phyloP scores from a whole-genome alignment of 2,888 invertebrate species.

The Molorchus minor region DNA sequence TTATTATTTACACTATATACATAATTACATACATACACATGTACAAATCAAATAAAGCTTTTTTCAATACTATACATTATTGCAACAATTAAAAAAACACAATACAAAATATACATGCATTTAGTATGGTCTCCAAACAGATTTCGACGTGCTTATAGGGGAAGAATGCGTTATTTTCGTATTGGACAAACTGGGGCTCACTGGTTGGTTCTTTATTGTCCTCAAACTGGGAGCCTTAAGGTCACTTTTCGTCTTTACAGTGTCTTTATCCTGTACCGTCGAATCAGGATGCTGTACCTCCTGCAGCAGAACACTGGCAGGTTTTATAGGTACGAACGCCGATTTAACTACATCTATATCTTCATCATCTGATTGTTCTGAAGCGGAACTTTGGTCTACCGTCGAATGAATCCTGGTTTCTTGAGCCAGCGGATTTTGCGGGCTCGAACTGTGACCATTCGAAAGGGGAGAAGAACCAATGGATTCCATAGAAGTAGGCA shows the following conservation, averaged over 20 bases:
- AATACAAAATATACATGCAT: constrained; percentile 22
- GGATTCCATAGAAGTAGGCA: constrained; percentile 57
- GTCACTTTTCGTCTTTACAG: constrained; percentile 62
- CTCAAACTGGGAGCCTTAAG: constrained; percentile 71
- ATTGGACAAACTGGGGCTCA: constrained; percentile 58
- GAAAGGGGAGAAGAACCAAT: constrained; percentile 67
- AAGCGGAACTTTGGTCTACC: constrained; percentile 67
- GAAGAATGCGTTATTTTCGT: constrained; percentile 65
- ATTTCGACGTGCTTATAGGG: constrained; percentile 68
- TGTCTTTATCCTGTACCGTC: constrained; percentile 66
- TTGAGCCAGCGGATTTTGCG: constrained; percentile 62
- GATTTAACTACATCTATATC: constrained; percentile 80
- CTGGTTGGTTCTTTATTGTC: constrained; percentile 63
- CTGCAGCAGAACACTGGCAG: constrained; percentile 68
- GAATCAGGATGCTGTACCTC: constrained; percentile 68
- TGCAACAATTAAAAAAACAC: constrained; percentile 36
- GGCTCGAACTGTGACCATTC: constrained; percentile 67
- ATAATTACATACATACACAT: constrained; percentile 37
- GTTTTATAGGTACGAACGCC: constrained; percentile 75
- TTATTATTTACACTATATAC: constrained; percentile 42
- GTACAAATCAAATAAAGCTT: constrained; percentile 46
- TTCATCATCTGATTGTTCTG: constrained; percentile 73
- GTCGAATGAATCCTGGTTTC: constrained; percentile 70
- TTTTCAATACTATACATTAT: constrained; percentile 31
- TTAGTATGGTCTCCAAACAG: constrained; percentile 80